phyloP scores from a whole-genome alignment of 2,888 invertebrate species.

The Cloeon dipterum region DNA sequence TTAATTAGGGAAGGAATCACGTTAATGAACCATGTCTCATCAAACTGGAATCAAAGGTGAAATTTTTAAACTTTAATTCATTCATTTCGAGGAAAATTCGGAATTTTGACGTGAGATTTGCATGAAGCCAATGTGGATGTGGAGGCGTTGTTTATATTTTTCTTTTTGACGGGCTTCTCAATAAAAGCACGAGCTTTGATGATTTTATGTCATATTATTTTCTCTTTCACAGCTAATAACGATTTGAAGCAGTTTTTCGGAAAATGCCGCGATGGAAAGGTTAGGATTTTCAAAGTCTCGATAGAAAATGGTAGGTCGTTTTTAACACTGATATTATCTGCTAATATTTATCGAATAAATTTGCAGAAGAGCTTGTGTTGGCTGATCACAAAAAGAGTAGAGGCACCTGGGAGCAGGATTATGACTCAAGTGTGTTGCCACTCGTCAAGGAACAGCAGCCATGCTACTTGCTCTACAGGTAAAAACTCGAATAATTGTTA shows the following conservation, averaged over 20 bases:
- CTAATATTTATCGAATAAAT: no score
- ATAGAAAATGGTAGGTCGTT: constrained; percentile 56
- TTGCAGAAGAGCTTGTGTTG: constrained; percentile 50
- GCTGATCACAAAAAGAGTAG: constrained; percentile 38
- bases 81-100: constrained; percentile 1
- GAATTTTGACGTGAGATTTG: background rate
- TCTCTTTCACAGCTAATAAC: constrained; percentile 46
- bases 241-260: constrained; percentile 58
- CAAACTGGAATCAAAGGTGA: constrained; percentile 77
- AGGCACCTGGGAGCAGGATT: constrained; percentile 68
- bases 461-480: constrained; percentile 75
- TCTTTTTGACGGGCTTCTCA: no score
- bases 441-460: constrained; percentile 60
- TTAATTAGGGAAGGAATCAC: no score
- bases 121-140: no score
- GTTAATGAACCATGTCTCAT: constrained; percentile 74
- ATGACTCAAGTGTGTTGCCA: constrained; percentile 45
- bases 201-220: no score
- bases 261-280: constrained; percentile 58
- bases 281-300: constrained; percentile 57
- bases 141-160: no score
- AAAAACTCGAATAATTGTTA: constrained; percentile 7
- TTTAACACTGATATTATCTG: no score
- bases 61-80: constrained; percentile 5
- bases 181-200: no score